phyloP scores from a whole-genome alignment of 2,797 vertebrate species.

The Acanthopagrus latus region DNA sequence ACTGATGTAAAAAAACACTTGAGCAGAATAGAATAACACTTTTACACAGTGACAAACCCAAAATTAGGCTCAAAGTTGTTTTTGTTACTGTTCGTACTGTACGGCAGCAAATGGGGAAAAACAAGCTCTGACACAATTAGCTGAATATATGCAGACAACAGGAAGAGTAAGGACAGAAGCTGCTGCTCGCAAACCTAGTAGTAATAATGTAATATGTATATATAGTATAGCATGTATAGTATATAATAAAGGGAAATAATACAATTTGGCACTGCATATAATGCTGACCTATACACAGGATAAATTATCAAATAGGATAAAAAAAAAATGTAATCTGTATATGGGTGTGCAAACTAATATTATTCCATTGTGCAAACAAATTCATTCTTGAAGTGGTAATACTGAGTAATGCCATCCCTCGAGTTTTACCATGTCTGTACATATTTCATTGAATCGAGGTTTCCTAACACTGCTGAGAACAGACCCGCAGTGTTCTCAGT shows the following conservation, averaged over 20 bases:
- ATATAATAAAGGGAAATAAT: background rate
- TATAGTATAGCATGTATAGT: background rate
- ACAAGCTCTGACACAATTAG: conserved; percentile 20
- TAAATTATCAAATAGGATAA: background rate
- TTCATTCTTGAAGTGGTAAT: background rate
- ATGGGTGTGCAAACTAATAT: background rate
- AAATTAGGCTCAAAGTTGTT: conserved; percentile 47
- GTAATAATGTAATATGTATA: background rate
- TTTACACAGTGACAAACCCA: conserved; percentile 29
- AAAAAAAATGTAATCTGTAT: background rate
- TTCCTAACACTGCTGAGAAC: background rate
- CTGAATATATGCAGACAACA: conserved; percentile 25
- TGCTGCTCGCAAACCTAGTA: background rate
- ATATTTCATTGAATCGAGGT: conserved; percentile 16
- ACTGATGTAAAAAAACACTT: conserved; percentile 39
- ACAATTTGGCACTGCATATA: background rate
- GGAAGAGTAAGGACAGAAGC: conserved; percentile 11
- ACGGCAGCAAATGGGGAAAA: conserved; percentile 33
- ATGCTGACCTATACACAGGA: background rate
- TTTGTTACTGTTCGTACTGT: conserved; percentile 28
- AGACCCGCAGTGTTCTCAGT: background rate
- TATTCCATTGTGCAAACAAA: background rate
- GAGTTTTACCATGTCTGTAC: background rate
- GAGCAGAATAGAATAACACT: conserved; percentile 36
- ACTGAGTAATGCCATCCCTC: too few species aligned